Evolutionary conservation across 2,797 vertebrate genomes (phyloP), one percentile per base, ranked within the genome.

Genomic region (Buceros bicornis): DNA sequence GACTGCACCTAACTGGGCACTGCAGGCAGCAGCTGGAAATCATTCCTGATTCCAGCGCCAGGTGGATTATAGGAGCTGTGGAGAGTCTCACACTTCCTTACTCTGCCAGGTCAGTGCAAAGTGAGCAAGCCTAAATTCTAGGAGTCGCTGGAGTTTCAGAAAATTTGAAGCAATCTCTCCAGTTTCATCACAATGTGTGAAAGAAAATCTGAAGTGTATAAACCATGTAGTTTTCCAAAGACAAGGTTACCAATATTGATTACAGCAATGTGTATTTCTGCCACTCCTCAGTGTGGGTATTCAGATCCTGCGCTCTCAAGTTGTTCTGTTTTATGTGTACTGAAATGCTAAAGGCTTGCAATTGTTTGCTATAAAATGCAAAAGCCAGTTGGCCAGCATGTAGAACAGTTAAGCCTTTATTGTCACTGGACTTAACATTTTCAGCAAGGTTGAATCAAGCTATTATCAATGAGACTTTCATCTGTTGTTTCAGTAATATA

Each of bases 401-500:
- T 51, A 66, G 95, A 96, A 95, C 95, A 97, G 92, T 78, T 96
- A 93, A 95, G 92, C 94, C 87, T 93, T 92, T 86, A 92, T 92
- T 96, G 96, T 92, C 81, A 40, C 82, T 76, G 78, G 91, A 81
- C n/a, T 95, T 86, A 92, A 91, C 76, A 50, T 97, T 95, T 96
- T 74, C 92, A 88, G 61, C 82, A 94, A 96, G 95, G 91, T 93
- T 81, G 89, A 96, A 93, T 91, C 89, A 95, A 88, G 89, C 94
- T 57, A 86, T 94, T 96, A 88, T 83, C 87, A 88, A 35, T 31
- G 78, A 74, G 79, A 62, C 48, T 88, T 86, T 82, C 42, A n/a
- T 92, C 74, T 91, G 65, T 90, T 95, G 58, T 95, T 94, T 90
- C 85, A 53, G 61, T 62, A 87, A 74, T 83, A 81, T 2, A 91